Conservation (phyloP, 64 coral and sea anemone species). For the Acropora yongei region DNA sequence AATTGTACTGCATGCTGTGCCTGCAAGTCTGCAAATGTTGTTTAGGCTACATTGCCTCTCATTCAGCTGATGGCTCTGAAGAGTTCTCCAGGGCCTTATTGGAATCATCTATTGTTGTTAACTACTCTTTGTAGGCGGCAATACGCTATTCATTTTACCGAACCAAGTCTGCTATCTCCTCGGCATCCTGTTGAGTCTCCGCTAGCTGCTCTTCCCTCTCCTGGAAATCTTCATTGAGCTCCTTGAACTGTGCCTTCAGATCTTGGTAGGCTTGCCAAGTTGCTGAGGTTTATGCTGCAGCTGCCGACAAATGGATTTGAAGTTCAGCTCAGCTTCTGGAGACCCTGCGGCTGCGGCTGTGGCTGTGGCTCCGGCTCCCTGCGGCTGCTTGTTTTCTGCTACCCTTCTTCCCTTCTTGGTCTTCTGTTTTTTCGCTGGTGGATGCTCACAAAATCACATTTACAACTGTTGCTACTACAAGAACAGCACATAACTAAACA, state of each 20-base stretch:
- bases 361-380: not conserved
- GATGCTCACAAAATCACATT: conserved; percentile 7
- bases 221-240: too few relatives aligned
- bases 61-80: not conserved
- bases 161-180: too few relatives aligned
- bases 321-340: not conserved
- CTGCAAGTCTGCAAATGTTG: too few relatives aligned
- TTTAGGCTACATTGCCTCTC: too few relatives aligned
- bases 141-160: too few relatives aligned
- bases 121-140: too few relatives aligned
- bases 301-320: not conserved
- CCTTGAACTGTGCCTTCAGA: too few relatives aligned
- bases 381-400: not conserved
- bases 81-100: too few relatives aligned
- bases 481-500: not conserved
- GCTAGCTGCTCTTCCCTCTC: too few relatives aligned
- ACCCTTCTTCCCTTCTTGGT: not conserved
- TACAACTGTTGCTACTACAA: not conserved
- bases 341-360: not conserved
- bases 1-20: too few relatives aligned
- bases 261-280: not conserved
- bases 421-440: not conserved
- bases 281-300: not conserved
- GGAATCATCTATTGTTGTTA: too few relatives aligned
- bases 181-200: too few relatives aligned